These are phyloP conservation scores for Lophius piscatorius DNA, from an alignment of 2,113 vertebrate genomes.

Conservation along the genomic window DNA sequence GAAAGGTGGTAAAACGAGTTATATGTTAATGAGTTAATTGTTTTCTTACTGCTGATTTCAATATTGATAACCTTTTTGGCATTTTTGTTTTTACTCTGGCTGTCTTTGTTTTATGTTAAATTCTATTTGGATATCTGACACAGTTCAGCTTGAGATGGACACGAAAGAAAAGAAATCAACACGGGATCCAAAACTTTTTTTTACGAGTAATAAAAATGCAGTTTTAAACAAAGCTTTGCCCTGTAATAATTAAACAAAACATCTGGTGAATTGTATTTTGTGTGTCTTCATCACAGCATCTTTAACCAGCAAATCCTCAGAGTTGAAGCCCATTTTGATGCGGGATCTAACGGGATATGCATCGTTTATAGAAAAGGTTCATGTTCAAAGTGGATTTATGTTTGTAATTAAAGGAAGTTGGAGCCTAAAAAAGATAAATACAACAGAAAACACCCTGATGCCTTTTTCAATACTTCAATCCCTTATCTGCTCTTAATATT, in stretches of 20 bases:
- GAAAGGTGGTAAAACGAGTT: too few relatives aligned
- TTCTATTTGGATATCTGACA: too few relatives aligned
- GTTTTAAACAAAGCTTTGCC: slow-evolving; percentile 23
- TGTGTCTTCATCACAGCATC: background rate
- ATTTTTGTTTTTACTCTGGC: too few relatives aligned
- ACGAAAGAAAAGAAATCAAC: slow-evolving; percentile 28
- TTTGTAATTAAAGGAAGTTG: slow-evolving; percentile 18
- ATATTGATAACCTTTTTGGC: too few relatives aligned
- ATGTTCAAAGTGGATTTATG: slow-evolving; percentile 52
- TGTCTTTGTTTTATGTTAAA: too few relatives aligned
- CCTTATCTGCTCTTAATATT: slow-evolving; percentile 23
- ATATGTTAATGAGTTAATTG: too few relatives aligned
- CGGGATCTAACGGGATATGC: slow-evolving; percentile 17
- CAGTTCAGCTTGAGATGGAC: too few relatives aligned
- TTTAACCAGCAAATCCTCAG: slow-evolving; percentile 5
- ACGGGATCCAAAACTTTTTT: too few relatives aligned
- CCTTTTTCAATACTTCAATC: slow-evolving; percentile 2
- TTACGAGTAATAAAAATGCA: too few relatives aligned
- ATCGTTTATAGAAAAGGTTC: background rate
- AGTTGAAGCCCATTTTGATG: slow-evolving; percentile 18
- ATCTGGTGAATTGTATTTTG: slow-evolving; percentile 30
- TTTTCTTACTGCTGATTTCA: too few relatives aligned
- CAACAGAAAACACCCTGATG: slow-evolving; percentile 7
- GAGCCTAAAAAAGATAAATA: slow-evolving; percentile 12
- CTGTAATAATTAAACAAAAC: slow-evolving; percentile 38